Evolutionary conservation across 2,888 invertebrate species (phyloP), one percentile per base, ranked within the genome.

Genomic region (Panzeria rudis): DNA sequence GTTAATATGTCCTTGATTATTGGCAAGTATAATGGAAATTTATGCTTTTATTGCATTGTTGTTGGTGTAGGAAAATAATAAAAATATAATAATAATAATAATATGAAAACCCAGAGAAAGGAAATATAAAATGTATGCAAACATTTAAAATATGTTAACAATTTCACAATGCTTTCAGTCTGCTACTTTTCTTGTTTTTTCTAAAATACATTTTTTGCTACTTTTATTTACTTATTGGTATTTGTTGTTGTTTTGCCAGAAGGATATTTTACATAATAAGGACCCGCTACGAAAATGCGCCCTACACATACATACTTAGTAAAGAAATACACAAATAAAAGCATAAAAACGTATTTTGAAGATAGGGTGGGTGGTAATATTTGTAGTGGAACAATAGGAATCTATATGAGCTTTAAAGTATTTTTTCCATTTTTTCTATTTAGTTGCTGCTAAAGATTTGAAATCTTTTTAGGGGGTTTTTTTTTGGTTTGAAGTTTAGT

Each of bases 1-100:
- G 54, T 54, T 44, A 64, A 79, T 54, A 79, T 79, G 79, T 79
- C 71, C 71, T 79, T 79, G 54, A 71, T 79, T 71, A 71, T 71
- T 62, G 79, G 41, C 54, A 79, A 50, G 17, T 64, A 52, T 61
- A 73, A 50, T 66, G 32, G 66, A 66, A 66, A 50, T 64, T 29
- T 44, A 68, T 68, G 35, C 47, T 38, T 38, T 38, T n/a, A 44
- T 29, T 44, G 15, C 15, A 38, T 61, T 73, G 8, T 32, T 59
- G 54, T 20, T 38, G 3, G 23, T 41, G 25, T 29, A 13, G 13
- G 15, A 64, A 17, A 50, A 54, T 25, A 54, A 35, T 13, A 52
- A n/a, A 20, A 20, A 56, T 29, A 29, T 29, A 29, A 4, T 29
- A 29, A 68, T 50, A 38, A 69, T 15, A 54, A 54, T 9, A 64